These are phyloP conservation scores for rabbit (Oryctolagus cuniculus) DNA, from an alignment of 2,113 vertebrate genomes.

Conservation along the genomic window mOryCun1.1 NC_091442.1:100775001-100775500, in stretches of 20 bases:
- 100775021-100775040: slow-evolving; percentile 38
- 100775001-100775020: background rate
- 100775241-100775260: background rate
- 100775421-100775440: background rate
- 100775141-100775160: slow-evolving; percentile 41
- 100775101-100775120: slow-evolving; percentile 55
- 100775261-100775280: slow-evolving; percentile 31
- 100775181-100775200: slow-evolving; percentile 55
- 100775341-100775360: slow-evolving; percentile 12
- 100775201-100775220: slow-evolving; percentile 54
- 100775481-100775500: too few relatives aligned
- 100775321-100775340: background rate
- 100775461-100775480: too few relatives aligned
- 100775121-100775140: slow-evolving; percentile 31
- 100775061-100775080: slow-evolving; percentile 22
- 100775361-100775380: background rate
- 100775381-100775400: background rate
- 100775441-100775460: background rate
- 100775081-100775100: slow-evolving; percentile 51
- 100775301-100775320: slow-evolving; percentile 28
- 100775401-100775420: background rate
- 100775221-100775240: background rate
- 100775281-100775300: slow-evolving; percentile 49
- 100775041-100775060: slow-evolving; percentile 59
- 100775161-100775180: slow-evolving; percentile 71